Base-by-base conservation (phyloP, 2,113 vertebrate species). In the Australoheros scitulus region DNA sequence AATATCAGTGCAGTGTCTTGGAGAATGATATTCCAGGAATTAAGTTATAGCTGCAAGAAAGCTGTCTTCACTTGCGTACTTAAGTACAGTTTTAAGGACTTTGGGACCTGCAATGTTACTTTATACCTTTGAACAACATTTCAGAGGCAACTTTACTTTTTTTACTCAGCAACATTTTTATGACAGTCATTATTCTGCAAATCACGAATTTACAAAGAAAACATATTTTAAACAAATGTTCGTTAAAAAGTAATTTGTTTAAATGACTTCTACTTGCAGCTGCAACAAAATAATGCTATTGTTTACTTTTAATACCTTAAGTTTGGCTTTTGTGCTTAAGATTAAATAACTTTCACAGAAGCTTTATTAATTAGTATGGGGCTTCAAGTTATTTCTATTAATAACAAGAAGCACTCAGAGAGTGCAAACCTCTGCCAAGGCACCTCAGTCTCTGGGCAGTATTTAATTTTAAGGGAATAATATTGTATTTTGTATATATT, bases 1-100 rank as follows among this genome's bases (percentile, higher is more conserved):
- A 84, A 84, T 84, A 89, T 82, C 68, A 78, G 57, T 38, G 14
- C 10, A 43, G 43, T 36, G 47, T 65, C 32, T 65, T 5, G 36
- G 15, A 81, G 61, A 76, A 26, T 63, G 36, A 76, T 6, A 18
- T 75, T 38, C 29, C 0, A 7, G 32, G 57, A 79, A 60, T 41
- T 50, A 38, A 70, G 22, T 32, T 55, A 41, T n/a, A 59, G 43
- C 22, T 11, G 5, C 59, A 79, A 22, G 5, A 60, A 76, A 26
- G 17, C 15, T 43, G 20, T 63, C 17, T 82, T 43, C 22, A 61
- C 26, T 60, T 0, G 24, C 64, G 22, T 14, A 17, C 34, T 22
- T 55, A 76, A 74, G 15, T 5, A 15, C 17, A 65, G 34, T 29
- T 24, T 58, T 22, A 11, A 76, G 1, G 29, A 9, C 60, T 18